Evolutionary conservation across 2,888 invertebrate species (phyloP).

Genomic region (Callimorpha dominula): DNA sequence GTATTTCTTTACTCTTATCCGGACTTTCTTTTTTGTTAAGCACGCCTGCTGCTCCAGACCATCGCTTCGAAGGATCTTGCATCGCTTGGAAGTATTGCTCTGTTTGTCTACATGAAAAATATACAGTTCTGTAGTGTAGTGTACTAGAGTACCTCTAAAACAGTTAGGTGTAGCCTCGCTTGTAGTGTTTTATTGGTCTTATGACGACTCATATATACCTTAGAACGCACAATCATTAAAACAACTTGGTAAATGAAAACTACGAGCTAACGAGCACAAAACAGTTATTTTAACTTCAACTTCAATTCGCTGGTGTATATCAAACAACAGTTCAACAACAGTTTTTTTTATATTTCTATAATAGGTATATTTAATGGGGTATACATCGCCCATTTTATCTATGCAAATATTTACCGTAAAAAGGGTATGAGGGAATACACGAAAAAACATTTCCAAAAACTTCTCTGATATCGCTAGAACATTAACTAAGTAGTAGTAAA

Average conservation of each 20-base stretch:
- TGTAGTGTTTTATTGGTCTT: no score
- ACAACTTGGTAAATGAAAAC: not conserved
- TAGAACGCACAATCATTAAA: no score
- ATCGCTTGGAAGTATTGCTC: conserved; percentile 86
- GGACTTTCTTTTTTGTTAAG: conserved; percentile 57
- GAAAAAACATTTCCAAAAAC: no score
- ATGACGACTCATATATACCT: no score
- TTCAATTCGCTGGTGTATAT: not conserved
- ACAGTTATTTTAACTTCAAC: not conserved
- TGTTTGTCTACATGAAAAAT: conserved; percentile 79
- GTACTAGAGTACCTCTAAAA: not conserved
- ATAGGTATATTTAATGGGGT: no score
- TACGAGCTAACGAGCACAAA: not conserved
- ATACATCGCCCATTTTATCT: no score
- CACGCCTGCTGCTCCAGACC: conserved; percentile 63
- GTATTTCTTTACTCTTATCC: conserved; percentile 67
- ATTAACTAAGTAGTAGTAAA: no score
- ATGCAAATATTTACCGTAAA: no score
- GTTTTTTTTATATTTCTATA: no score
- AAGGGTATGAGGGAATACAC: no score
- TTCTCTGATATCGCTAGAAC: no score
- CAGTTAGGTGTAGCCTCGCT: not conserved
- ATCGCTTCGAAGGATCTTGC: conserved; percentile 61
- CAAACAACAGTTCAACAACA: no score
- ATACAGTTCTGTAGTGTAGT: not conserved